Evolutionary conservation across 2,797 vertebrate species (phyloP).

Genomic region (Jordanella pulchra): DNA sequence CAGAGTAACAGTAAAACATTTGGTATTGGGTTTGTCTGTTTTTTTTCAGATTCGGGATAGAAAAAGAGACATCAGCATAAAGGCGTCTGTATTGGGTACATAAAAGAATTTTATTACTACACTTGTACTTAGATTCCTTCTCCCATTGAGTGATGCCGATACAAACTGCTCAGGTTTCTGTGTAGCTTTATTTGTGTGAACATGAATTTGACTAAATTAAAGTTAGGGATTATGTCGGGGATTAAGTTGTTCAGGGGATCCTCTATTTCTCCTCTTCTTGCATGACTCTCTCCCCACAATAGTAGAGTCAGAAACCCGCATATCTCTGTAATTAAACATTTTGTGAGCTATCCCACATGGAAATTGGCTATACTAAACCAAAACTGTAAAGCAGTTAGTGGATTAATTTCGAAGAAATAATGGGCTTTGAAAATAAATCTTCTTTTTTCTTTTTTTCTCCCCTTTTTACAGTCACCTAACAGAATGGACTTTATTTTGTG

Average conservation of each 20-base stretch:
- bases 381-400: slow-evolving; percentile 36
- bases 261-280: slow-evolving; percentile 64
- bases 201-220: slow-evolving; percentile 81
- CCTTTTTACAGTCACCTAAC: neutral
- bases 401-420: slow-evolving; percentile 46
- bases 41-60: slow-evolving; percentile 33
- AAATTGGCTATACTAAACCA: slow-evolving; percentile 35
- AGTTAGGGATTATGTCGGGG: slow-evolving; percentile 80
- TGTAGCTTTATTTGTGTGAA: slow-evolving; percentile 71
- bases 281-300: slow-evolving; percentile 56
- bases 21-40: slow-evolving; percentile 31
- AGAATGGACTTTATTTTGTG: neutral
- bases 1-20: slow-evolving; percentile 34
- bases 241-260: slow-evolving; percentile 81
- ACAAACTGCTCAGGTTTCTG: slow-evolving; percentile 59
- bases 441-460: neutral
- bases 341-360: slow-evolving; percentile 56
- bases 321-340: slow-evolving; percentile 75
- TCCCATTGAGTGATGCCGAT: slow-evolving; percentile 42
- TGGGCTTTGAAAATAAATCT: slow-evolving; percentile 31
- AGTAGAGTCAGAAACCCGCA: slow-evolving; percentile 59
- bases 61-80: slow-evolving; percentile 41
- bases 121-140: slow-evolving; percentile 36
- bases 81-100: slow-evolving; percentile 48
- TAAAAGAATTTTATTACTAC: slow-evolving; percentile 48